These are phyloP conservation scores for Plagodis pulveraria DNA, from an alignment of 2,888 invertebrate species.

Conservation along the genomic window DNA sequence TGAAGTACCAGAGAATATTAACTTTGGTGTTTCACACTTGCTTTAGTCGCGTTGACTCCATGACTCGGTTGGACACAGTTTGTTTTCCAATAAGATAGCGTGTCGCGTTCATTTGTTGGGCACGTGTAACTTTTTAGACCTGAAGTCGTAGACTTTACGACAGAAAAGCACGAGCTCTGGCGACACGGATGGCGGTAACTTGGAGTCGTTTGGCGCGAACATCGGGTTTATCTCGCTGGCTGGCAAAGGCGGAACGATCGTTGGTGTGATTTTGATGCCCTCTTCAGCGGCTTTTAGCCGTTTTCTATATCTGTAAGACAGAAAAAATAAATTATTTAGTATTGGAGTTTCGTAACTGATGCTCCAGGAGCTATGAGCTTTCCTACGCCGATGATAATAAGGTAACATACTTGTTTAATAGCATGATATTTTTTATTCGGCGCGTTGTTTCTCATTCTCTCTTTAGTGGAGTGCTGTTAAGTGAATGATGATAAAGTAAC, in stretches of 20 bases:
- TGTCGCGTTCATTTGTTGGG: slow-evolving; percentile 70
- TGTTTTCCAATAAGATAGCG: slow-evolving; percentile 18
- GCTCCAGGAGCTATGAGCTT: too few relatives aligned
- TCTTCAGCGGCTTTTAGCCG: slow-evolving; percentile 91
- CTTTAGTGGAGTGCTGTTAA: too few relatives aligned
- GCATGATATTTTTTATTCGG: too few relatives aligned
- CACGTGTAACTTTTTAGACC: slow-evolving; percentile 90
- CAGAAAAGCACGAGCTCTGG: slow-evolving; percentile 97
- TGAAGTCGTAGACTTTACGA: slow-evolving; percentile 96
- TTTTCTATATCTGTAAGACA: slow-evolving; percentile 90
- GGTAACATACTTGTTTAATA: too few relatives aligned
- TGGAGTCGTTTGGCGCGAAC: slow-evolving; percentile 83
- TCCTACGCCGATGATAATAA: too few relatives aligned
- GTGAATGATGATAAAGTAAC: too few relatives aligned
- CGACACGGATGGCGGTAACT: slow-evolving; percentile 86
- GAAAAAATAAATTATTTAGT: not conserved
- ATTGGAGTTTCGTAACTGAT: too few relatives aligned
- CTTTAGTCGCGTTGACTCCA: slow-evolving; percentile 24
- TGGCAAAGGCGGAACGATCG: slow-evolving; percentile 89
- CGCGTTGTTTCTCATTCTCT: too few relatives aligned
- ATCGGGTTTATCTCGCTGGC: slow-evolving; percentile 84
- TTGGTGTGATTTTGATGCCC: slow-evolving; percentile 88
- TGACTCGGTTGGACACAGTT: slow-evolving; percentile 33
- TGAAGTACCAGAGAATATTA: slow-evolving; percentile 42
- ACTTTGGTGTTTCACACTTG: slow-evolving; percentile 56